Evolutionary conservation across 92 coral and sea anemone genomes (phyloP).

Genomic region (Umimayanthus kanabou): DNA sequence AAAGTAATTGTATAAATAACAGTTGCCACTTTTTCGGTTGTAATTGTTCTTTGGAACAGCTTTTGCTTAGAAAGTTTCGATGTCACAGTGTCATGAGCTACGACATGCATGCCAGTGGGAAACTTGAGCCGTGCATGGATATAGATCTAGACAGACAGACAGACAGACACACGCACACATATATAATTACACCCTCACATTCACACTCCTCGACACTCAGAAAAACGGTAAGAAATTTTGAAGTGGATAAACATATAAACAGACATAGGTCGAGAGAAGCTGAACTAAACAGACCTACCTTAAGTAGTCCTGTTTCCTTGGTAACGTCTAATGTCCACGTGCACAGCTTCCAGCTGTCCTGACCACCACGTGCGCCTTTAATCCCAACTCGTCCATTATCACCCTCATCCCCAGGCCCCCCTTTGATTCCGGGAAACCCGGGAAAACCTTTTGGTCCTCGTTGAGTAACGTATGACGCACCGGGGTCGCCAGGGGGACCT

Average conservation of each 20-base stretch:
- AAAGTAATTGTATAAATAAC: too few species aligned
- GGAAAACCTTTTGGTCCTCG: constrained; percentile 56
- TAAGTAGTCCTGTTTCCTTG: constrained; percentile 61
- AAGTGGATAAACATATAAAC: not conserved
- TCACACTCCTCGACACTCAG: not conserved
- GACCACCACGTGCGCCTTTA: constrained; percentile 51
- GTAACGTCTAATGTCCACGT: constrained; percentile 58
- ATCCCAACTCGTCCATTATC: constrained; percentile 47
- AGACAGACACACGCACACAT: not conserved
- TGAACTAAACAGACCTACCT: constrained; percentile 30
- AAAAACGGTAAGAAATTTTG: not conserved
- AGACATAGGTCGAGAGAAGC: not conserved
- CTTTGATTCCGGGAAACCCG: constrained; percentile 57
- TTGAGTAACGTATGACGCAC: not conserved
- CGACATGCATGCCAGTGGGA: too few species aligned
- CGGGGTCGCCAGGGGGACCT: constrained; percentile 59
- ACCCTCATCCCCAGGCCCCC: constrained; percentile 54
- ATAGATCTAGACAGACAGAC: not conserved
- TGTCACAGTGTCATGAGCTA: too few species aligned
- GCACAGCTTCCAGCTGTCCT: constrained; percentile 58
- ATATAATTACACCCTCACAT: too few species aligned
- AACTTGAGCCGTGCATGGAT: too few species aligned
- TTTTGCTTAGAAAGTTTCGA: too few species aligned
- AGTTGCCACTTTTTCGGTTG: too few species aligned
- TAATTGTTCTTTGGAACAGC: too few species aligned